Percentiles rank a stretch among this genome's conserved stretches.
phyloP scores from a whole-genome alignment of 2,797 vertebrate species.

The Poeciliopsis gracilis region DNA sequence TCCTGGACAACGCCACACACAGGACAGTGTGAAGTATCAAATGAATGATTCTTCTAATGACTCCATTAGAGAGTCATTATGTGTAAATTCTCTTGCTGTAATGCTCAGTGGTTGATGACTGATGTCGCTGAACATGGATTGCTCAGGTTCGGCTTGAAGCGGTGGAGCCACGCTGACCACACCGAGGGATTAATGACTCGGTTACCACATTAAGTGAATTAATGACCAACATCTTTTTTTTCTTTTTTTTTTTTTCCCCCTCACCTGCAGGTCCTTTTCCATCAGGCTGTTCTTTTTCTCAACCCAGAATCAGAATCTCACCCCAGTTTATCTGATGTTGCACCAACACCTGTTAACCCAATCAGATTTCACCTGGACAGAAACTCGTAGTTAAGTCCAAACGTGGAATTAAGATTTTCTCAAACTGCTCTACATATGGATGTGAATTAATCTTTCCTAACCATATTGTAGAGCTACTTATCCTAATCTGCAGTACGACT shows the following conservation, averaged over 20 bases:
- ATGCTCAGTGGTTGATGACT: slow-evolving; percentile 13
- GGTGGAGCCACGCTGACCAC: slow-evolving; percentile 19
- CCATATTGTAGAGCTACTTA: too few relatives aligned
- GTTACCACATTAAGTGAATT: slow-evolving; percentile 22
- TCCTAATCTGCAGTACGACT: too few relatives aligned
- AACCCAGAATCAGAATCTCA: not conserved
- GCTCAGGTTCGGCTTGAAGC: slow-evolving; percentile 21
- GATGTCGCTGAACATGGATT: not conserved
- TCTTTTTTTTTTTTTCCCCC: not conserved
- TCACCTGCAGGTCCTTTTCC: slow-evolving; percentile 65
- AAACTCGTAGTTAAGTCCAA: slow-evolving; percentile 13
- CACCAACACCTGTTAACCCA: not conserved
- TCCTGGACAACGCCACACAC: not conserved
- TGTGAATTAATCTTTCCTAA: too few relatives aligned
- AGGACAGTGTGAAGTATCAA: not conserved
- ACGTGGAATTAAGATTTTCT: not conserved
- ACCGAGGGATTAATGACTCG: slow-evolving; percentile 14
- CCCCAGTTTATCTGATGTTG: not conserved
- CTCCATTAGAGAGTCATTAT: not conserved
- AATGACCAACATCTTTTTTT: slow-evolving; percentile 27
- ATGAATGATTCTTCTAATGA: not conserved
- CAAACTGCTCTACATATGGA: too few relatives aligned
- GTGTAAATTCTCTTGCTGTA: slow-evolving; percentile 5
- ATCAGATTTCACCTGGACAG: not conserved
- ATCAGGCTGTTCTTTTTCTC: not conserved